Evolutionary conservation across 1,140 invertebrate species (phyloP), one percentile per base, ranked within the genome.

Genomic region (Panonychus citri): DNA sequence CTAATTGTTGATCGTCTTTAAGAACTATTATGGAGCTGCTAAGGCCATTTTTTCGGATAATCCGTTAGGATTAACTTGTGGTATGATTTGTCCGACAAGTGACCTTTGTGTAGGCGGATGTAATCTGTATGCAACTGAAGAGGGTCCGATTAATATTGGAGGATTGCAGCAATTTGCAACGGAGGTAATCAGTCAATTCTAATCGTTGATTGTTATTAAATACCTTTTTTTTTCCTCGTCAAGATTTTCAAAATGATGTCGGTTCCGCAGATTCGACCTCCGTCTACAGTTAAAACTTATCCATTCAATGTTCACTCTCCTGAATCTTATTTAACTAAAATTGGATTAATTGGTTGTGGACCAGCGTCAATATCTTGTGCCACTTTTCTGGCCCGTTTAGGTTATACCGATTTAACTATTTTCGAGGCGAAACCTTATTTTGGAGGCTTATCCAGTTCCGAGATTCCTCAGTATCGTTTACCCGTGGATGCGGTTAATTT

Each of bases 31-130:
- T 74, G 93, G 94, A 27, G 88, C 94, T 8, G 93, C 94, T 0
- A 90, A 91, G 69, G 78, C 81, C 0, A 98, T 98, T 55, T 77
- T 98, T 26, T 95, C 89, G 0, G 93, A 98, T 68, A 98, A 98
- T 71, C 93, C 93, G 0, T 70, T 96, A 26, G 93, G 86, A 0
- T 72, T 98, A 0, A 94, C 90, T 1, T 98, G 93, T 67, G 93
- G 94, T 21, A 98, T 98, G 94, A 90, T 98, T 10, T 98, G 93
- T 66, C 93, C 94, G 4, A 97, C 91, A 0, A 93, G 87, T 67
- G 93, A 98, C 68, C 76, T 98, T 0, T 98, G 94, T 68, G 90
- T 96, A 3, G 93, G 93, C 0, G 88, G 89, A 0, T 98, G 94
- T 68, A 98, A 98, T 71, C 71, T 98, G 1, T 81, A 85, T 64